phyloP scores from a whole-genome alignment of 2,113 vertebrate species.

The Fregetta grallaria region DNA sequence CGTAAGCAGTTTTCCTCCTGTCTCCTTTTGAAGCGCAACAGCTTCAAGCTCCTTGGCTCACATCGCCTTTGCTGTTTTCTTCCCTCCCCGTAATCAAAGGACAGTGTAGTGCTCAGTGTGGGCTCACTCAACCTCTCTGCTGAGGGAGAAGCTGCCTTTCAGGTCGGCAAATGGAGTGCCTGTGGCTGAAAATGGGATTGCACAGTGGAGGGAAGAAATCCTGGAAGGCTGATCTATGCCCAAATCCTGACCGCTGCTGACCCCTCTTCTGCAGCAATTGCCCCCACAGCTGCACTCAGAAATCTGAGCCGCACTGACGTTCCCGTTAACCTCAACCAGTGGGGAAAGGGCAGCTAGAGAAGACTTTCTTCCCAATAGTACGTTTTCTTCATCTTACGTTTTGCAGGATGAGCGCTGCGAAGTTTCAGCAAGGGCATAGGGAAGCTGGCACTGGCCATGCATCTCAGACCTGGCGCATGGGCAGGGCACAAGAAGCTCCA shows the following conservation, averaged over 20 bases:
- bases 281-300: background rate
- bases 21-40: background rate
- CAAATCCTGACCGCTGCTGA: background rate
- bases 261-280: background rate
- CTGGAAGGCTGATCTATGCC: background rate
- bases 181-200: background rate
- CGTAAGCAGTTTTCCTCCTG: background rate
- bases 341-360: background rate
- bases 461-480: background rate
- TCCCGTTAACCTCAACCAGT: background rate
- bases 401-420: background rate
- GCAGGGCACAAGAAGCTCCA: background rate
- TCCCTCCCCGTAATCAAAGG: background rate
- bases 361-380: background rate
- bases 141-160: background rate
- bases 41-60: background rate
- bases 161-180: background rate
- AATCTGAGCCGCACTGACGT: rapidly evolving
- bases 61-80: background rate
- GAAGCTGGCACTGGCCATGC: background rate
- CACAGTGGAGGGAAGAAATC: background rate
- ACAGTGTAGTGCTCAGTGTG: background rate
- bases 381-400: background rate
- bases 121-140: background rate
- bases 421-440: background rate